Percentiles rank a stretch among this genome's conserved stretches.
phyloP scores from a whole-genome alignment of 2,888 invertebrate species.

The Noctua pronuba region DNA sequence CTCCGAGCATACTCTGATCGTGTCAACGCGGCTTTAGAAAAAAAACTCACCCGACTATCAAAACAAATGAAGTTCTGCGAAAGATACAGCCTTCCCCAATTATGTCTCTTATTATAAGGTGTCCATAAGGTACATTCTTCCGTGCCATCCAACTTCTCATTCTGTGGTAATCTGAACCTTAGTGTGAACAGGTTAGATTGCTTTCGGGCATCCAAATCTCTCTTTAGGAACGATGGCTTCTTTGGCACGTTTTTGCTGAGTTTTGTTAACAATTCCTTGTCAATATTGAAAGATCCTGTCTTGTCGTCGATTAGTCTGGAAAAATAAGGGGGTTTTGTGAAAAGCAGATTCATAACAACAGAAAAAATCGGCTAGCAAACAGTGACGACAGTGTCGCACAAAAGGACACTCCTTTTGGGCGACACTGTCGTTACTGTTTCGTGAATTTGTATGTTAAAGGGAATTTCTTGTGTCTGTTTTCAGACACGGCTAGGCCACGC shows the following conservation, averaged over 20 bases:
- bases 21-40: too few species aligned
- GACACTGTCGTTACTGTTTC: background rate
- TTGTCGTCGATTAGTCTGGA: slow-evolving; percentile 97
- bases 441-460: background rate
- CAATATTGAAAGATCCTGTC: slow-evolving; percentile 95
- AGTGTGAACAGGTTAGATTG: slow-evolving; percentile 97
- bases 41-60: slow-evolving; percentile 95
- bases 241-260: slow-evolving; percentile 96
- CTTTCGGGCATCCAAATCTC: slow-evolving; percentile 98
- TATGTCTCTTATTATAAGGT: slow-evolving; percentile 97
- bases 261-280: slow-evolving; percentile 95
- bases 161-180: slow-evolving; percentile 95
- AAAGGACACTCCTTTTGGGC: too few species aligned
- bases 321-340: slow-evolving; percentile 56
- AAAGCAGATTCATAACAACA: background rate
- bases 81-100: slow-evolving; percentile 96
- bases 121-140: slow-evolving; percentile 98
- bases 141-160: slow-evolving; percentile 98
- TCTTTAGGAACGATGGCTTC: slow-evolving; percentile 97
- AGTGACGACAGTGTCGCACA: too few species aligned
- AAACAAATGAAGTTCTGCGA: slow-evolving; percentile 99
- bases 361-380: background rate
- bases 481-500: background rate
- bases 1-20: too few species aligned
- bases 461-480: background rate